Base-by-base conservation (phyloP, 2,888 invertebrate species). In the Lasioglossum morio region DNA sequence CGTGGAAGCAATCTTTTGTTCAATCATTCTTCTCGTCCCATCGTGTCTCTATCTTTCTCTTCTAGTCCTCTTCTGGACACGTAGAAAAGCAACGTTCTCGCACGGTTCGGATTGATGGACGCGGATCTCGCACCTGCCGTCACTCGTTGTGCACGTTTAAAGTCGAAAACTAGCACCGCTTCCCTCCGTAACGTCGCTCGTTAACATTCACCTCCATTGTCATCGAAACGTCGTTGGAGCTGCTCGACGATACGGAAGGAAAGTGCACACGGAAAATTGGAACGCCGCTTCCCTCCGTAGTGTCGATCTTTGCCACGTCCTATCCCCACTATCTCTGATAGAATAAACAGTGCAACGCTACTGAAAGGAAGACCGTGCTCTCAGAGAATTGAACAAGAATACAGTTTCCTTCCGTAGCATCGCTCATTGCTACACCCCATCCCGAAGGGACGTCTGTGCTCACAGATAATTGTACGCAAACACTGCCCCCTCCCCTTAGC, bases 61-160 rank as follows among this genome's bases (percentile, higher is more conserved):
- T 34, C 66, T 37, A 27, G 14, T 63, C 27, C 30, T 63, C 16
- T 30, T 63, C 43, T 34, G 30, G 30, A 8, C 69, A n/a, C n/a
- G 80, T 43, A 70, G 19, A 37, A 80, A 69, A 40, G 66, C 46
- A 74, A 74, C 27, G 66, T 66, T 27, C 16, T 63, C n/a, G 37
- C 37, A 19, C 60, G 16, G 43, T 30, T 27, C 69, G 19, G 40
- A 69, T 70, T 4, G 53, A 40, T 70, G 63, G 30, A 23, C 53
- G 19, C 30, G 72, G 27, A 48, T 37, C n/a, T 43, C 63, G 37
- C 66, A 40, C 40, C 46, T 74, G 34, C 10, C 34, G 66, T 34
- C 66, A 69, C 66, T 69, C 66, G 23, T 69, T 69, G 66, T 37
- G 66, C 66, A 69, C 69, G 69, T 37, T 23, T 37, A 12, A 2